Percentiles rank a stretch among this genome's conserved stretches.
phyloP scores from a whole-genome alignment of 2,113 vertebrate species.

The Ranitomeya variabilis region DNA sequence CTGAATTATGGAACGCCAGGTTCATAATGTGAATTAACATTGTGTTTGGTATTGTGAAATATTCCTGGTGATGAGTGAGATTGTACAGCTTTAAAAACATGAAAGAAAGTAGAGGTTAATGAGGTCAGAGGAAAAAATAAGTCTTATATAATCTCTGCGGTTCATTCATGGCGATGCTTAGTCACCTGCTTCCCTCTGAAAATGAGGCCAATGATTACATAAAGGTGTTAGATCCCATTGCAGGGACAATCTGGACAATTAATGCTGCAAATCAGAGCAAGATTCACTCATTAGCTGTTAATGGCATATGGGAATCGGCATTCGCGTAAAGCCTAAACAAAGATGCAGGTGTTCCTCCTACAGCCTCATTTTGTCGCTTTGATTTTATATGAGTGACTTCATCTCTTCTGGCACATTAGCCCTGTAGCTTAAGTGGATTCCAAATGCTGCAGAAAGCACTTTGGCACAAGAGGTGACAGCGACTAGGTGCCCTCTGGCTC shows the following conservation, averaged over 20 bases:
- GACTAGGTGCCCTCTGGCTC: constrained; percentile 14
- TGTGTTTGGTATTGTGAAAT: too few species aligned
- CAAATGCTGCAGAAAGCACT: constrained; percentile 24
- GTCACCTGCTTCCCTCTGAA: constrained; percentile 26
- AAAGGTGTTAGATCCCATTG: neutral
- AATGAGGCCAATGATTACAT: neutral
- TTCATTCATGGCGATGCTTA: neutral
- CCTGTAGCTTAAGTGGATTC: constrained; percentile 25
- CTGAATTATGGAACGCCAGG: neutral
- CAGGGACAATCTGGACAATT: constrained; percentile 9
- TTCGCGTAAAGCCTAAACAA: constrained; percentile 33
- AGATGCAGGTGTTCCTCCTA: constrained; percentile 53
- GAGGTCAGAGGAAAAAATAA: neutral
- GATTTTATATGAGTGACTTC: constrained; percentile 39
- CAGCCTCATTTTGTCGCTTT: constrained; percentile 6
- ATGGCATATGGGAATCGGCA: constrained; percentile 50
- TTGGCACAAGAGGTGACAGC: constrained; percentile 9
- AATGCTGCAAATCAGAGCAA: constrained; percentile 46
- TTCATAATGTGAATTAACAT: neutral
- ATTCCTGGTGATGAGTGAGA: neutral
- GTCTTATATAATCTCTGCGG: neutral
- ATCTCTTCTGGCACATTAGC: constrained; percentile 43
- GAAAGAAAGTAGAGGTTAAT: neutral
- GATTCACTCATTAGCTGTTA: constrained; percentile 49
- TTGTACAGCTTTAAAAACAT: neutral